Conservation (phyloP, 92 coral and sea anemone species). For the Umimayanthus kanabou region DNA sequence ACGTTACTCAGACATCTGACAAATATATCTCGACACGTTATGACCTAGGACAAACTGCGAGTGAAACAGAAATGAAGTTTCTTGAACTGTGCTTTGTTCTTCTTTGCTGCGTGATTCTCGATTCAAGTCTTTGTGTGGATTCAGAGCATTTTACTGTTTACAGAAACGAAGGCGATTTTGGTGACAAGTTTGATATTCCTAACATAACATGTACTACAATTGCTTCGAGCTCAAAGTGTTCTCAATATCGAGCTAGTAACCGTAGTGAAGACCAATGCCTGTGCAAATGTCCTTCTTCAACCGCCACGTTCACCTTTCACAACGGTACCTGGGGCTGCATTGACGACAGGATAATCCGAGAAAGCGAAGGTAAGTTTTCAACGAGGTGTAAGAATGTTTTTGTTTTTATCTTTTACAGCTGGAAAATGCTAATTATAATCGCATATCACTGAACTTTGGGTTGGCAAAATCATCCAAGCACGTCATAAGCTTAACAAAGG, state of each 20-base stretch:
- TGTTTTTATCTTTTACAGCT: no score
- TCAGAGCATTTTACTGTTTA: conserved; percentile 1
- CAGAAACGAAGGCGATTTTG: neutral
- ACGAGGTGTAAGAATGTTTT: neutral
- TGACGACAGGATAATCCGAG: neutral
- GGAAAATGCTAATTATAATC: no score
- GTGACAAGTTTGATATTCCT: conserved; percentile 13
- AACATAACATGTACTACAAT: neutral
- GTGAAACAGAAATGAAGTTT: neutral
- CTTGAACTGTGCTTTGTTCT: neutral
- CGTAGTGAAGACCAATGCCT: neutral
- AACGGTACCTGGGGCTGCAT: neutral
- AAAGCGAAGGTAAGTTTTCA: conserved; percentile 3
- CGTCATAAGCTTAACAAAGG: no score
- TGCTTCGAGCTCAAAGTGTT: neutral
- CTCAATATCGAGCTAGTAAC: neutral
- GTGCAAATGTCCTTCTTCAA: conserved; percentile 7
- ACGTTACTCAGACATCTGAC: neutral
- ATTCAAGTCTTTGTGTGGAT: neutral
- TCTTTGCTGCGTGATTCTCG: neutral
- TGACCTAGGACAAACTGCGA: no score
- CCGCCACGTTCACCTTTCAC: neutral
- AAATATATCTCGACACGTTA: no score
- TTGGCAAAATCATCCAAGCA: no score
- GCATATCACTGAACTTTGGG: no score